Base-by-base conservation (phyloP, 2,888 invertebrate species). In the Melanargia galathea region DNA sequence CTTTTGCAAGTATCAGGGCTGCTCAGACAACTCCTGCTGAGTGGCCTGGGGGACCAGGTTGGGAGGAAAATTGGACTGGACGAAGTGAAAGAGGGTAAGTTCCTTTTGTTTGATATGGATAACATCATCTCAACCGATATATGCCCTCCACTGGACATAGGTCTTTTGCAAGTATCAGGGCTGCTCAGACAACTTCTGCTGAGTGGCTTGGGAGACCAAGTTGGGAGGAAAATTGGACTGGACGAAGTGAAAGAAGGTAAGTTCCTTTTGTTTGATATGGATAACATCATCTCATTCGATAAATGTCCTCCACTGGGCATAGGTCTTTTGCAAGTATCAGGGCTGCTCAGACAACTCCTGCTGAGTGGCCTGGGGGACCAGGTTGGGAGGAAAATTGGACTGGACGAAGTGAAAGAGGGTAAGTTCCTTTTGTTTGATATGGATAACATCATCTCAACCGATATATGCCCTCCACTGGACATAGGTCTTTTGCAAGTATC, bases 1-100 rank as follows among this genome's bases (percentile, higher is more conserved):
- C 11, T 11, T 0, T 26, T 26, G 26, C 24, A 26, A 5, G 24
- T 26, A 6, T 30, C 30, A 6, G 30, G 6, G 7, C 8, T 30
- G 30, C 30, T 98, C 6, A 86, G 97, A 0, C 97, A 98, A 83
- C 93, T 98, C 65, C 80, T 98, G 7, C 86, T 98, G 0, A 93
- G 96, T 11, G 97, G 96, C 51, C 92, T 96, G 87, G 95, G 95
- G 0, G 97, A 99, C 83, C 97, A 97, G 76, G 95, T 99, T 3
- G 99, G 98, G 0, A 94, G 93, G 73, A 96, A 96, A 81, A 93
- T 97, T 22, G 92, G 91, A 0, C 80, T 93, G 0, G 92, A 93
- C 0, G 45, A 46, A 22, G 45, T 46, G 1, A 46, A 46, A 13
- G 45, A 46, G 13, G 93, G 94, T 77, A 56, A 65, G 46, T 13